Conservation (phyloP, 2,797 vertebrate genomes). For the Acanthornis magna region DNA sequence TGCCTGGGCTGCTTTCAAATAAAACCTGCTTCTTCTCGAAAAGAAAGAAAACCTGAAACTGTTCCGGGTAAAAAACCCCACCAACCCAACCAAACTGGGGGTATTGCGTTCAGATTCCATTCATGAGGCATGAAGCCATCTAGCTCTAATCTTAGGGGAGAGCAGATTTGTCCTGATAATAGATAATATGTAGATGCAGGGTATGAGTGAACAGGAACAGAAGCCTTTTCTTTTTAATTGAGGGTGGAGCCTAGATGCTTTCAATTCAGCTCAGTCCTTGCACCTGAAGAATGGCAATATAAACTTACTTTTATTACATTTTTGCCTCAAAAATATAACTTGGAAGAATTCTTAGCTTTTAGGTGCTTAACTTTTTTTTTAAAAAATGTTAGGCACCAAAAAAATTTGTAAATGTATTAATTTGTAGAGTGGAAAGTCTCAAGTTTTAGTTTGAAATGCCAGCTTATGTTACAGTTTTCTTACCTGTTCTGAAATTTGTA, state of each 20-base stretch:
- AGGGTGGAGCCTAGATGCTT: not conserved
- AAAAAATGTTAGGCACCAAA: not conserved
- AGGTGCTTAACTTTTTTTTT: not conserved
- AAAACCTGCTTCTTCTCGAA: not conserved
- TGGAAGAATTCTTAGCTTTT: not conserved
- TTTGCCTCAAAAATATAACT: not conserved
- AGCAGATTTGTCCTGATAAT: not conserved
- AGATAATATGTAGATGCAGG: not conserved
- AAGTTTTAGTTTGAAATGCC: not conserved
- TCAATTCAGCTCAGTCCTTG: not conserved
- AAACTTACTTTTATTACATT: not conserved
- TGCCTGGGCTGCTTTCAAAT: not conserved
- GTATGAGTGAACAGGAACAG: not conserved
- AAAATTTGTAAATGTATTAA: not conserved
- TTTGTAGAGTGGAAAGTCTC: not conserved
- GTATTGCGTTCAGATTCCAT: not conserved
- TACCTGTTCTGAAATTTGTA: not conserved
- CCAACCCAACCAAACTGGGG: not conserved
- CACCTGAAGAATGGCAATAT: not conserved
- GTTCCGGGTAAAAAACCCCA: not conserved
- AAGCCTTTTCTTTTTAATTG: not conserved
- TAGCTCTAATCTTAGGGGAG: not conserved
- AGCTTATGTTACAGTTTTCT: not conserved
- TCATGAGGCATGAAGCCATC: not conserved
- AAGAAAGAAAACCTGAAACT: not conserved